These are phyloP conservation scores for Agriotes lineatus DNA, from an alignment of 2,888 invertebrate species.

Conservation along the genomic window DNA sequence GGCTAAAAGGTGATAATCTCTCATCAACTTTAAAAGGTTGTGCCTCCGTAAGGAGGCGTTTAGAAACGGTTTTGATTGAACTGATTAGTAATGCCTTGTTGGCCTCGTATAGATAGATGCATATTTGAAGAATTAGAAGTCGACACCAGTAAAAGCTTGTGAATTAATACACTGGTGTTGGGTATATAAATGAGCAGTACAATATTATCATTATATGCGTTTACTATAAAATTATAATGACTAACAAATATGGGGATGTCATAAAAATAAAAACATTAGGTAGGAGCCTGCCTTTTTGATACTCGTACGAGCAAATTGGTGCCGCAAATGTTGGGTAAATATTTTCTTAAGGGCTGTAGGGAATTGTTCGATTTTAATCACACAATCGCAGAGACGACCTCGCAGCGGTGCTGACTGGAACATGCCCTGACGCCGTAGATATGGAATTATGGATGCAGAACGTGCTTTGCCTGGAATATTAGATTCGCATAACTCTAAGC, in stretches of 20 bases:
- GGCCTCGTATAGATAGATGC: too few species aligned
- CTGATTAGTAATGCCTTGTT: too few species aligned
- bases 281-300: background rate
- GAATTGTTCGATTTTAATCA: constrained; percentile 47
- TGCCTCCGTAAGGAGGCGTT: too few species aligned
- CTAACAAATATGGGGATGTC: background rate
- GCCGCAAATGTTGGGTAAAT: constrained; percentile 21
- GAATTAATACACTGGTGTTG: too few species aligned
- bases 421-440: constrained; percentile 50
- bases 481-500: constrained; percentile 50
- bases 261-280: background rate
- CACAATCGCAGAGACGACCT: constrained; percentile 45
- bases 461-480: constrained; percentile 53
- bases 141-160: too few species aligned
- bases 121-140: too few species aligned
- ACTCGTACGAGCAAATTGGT: constrained; percentile 7
- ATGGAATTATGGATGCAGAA: constrained; percentile 54
- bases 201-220: too few species aligned
- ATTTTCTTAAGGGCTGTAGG: constrained; percentile 36
- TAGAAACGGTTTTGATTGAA: too few species aligned
- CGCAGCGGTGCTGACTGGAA: constrained; percentile 44
- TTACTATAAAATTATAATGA: too few species aligned
- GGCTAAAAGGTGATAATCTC: too few species aligned
- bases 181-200: too few species aligned
- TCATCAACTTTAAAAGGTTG: too few species aligned